Base-by-base conservation (phyloP, 1,140 invertebrate genomes). In the Megathymus violae region DNA sequence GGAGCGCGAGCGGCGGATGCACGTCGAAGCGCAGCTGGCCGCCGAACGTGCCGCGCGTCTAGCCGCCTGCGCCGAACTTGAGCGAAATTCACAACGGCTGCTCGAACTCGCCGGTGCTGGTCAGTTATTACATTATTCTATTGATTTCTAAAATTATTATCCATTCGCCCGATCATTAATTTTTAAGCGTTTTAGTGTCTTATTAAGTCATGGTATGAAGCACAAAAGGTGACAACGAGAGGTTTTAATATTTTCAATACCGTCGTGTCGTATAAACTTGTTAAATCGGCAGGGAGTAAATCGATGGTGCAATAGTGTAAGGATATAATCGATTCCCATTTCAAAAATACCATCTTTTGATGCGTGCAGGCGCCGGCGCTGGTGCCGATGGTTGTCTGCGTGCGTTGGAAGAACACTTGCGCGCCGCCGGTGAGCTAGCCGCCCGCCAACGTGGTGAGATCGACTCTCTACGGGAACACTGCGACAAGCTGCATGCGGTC, bases 391-490 rank as follows among this genome's bases (percentile, higher is more conserved):
- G 93, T 11, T 95, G 95, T 73, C 92, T 97, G 15, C 85, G 95
- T 9, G 94, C 96, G 59, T 86, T 97, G 40, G 95, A 96, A 79
- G 93, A 93, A 6, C 95, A 96, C 75, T 92, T 96, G 27, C 94
- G 95, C 62, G 93, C 95, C 6, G 95, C 95, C 0, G 94, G 95
- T n/a, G 93, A 95, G 78, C 93, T 96, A 38, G 93, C 96, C 0
- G 92, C 94, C 10, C 93, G 93, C 74, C 95, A 96, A 36, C 95
- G 96, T 72, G 88, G 94, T n/a, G 95, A 96, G 87, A 95, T 96
- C 48, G 93, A 93, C n/a, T 91, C 94, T 68, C 73, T 96, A 14
- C 92, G 95, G 50, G 92, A 93, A 4, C 90, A 94, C 43, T 95
- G 95, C 69, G 91, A 94, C 41, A 93, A 94, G 47, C 76, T 96